phyloP scores from a whole-genome alignment of 1,140 invertebrate genomes.

The Dolichoris vasculosae region DNA sequence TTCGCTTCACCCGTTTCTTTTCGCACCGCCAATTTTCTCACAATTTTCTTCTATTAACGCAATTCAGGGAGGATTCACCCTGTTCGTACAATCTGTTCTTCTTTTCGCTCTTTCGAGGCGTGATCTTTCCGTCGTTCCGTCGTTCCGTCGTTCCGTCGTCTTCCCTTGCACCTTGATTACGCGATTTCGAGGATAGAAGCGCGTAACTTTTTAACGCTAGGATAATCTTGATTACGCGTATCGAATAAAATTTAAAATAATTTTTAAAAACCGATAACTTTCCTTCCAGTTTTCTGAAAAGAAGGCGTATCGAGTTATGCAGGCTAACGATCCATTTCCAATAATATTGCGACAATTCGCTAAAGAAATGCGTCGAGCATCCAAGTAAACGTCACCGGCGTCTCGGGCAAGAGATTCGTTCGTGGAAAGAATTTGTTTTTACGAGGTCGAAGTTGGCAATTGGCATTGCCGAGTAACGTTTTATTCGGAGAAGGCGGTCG shows the following conservation, averaged over 20 bases:
- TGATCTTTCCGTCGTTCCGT: no score
- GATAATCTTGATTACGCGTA: no score
- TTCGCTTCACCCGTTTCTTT: not conserved
- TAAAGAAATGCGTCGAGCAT: not conserved
- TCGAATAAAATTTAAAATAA: not conserved
- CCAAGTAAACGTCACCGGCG: not conserved
- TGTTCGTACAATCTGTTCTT: not conserved
- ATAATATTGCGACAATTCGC: not conserved
- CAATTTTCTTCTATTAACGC: slow-evolving; percentile 38
- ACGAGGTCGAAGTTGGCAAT: not conserved
- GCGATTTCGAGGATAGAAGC: no score
- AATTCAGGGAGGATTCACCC: not conserved
- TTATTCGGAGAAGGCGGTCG: not conserved
- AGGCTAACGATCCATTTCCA: not conserved
- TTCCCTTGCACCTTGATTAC: not conserved
- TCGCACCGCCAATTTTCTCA: not conserved
- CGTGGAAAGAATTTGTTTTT: not conserved
- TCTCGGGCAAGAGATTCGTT: not conserved
- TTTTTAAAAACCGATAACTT: not conserved
- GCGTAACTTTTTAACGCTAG: no score
- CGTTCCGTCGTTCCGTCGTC: no score
- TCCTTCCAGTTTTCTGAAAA: no score
- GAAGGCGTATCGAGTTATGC: no score
- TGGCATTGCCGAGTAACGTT: not conserved
- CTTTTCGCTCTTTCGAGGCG: not conserved